Percentiles rank a stretch among this genome's conserved stretches.
Evolutionary conservation across 2,797 vertebrate species (phyloP).

Genomic region (Ceryle rudis): DNA sequence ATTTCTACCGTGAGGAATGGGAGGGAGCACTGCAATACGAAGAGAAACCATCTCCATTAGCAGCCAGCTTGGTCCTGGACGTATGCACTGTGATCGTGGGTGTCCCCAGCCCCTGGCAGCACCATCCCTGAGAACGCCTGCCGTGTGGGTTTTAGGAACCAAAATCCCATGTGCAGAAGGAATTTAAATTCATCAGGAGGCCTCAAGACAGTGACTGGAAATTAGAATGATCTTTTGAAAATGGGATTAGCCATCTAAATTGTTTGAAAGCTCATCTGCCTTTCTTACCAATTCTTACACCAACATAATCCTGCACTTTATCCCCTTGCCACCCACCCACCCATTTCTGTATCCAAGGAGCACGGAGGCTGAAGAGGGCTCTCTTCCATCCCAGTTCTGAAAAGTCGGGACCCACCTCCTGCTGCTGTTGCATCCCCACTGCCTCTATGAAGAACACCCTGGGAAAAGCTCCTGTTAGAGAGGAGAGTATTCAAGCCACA

Average conservation of each 20-base stretch:
- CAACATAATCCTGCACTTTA: background rate
- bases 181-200: background rate
- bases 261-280: background rate
- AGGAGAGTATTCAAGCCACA: background rate
- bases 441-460: background rate
- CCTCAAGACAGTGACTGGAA: background rate
- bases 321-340: rapidly evolving
- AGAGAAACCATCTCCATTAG: background rate
- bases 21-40: background rate
- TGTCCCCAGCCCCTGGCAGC: background rate
- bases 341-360: background rate
- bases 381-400: background rate
- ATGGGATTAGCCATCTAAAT: background rate
- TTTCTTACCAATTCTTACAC: background rate
- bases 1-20: rapidly evolving
- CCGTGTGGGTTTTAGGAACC: too few relatives aligned
- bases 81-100: rapidly evolving
- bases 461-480: background rate
- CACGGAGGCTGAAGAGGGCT: background rate
- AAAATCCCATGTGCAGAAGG: background rate
- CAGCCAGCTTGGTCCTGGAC: background rate
- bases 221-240: background rate
- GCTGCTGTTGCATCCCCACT: background rate
- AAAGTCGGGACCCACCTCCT: background rate
- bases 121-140: background rate